Percentiles rank a stretch among this genome's conserved stretches.
Evolutionary conservation across 2,113 vertebrate species (phyloP).

Genomic region (Microtus oregoni): DNA sequence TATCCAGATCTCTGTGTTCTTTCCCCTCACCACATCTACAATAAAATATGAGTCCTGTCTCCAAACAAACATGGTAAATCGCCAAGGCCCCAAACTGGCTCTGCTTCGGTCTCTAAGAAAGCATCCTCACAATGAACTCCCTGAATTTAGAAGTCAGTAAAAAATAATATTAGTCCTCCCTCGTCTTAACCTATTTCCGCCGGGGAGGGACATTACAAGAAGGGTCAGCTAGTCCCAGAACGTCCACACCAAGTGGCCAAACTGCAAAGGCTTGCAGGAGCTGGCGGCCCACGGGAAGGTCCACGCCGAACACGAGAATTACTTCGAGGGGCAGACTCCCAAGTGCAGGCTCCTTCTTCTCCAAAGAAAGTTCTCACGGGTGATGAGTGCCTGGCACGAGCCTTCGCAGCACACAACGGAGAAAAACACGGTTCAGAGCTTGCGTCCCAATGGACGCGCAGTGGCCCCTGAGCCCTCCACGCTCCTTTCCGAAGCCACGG

Average conservation of each 20-base stretch:
- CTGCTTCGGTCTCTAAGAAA: neutral
- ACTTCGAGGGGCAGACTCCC: no score
- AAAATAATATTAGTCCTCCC: neutral
- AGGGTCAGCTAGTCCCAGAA: no score
- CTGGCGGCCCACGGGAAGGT: neutral
- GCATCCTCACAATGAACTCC: neutral
- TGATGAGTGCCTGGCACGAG: neutral
- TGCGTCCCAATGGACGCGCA: neutral
- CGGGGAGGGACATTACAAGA: neutral
- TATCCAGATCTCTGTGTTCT: neutral
- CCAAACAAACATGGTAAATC: neutral
- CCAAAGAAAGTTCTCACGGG: neutral
- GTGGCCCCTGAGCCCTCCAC: accelerated
- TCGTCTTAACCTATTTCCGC: neutral
- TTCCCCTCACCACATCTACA: neutral
- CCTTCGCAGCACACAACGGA: neutral
- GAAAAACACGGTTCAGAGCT: neutral
- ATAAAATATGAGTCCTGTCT: neutral
- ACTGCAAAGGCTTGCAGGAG: neutral
- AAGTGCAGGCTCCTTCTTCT: neutral
- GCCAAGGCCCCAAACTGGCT: no score
- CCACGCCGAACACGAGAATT: neutral
- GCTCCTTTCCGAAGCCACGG: accelerated
- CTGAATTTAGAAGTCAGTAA: neutral
- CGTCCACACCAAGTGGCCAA: neutral